Evolutionary conservation across 2,797 vertebrate genomes (phyloP), one percentile per base, ranked within the genome.

Genomic region (Parambassis ranga): DNA sequence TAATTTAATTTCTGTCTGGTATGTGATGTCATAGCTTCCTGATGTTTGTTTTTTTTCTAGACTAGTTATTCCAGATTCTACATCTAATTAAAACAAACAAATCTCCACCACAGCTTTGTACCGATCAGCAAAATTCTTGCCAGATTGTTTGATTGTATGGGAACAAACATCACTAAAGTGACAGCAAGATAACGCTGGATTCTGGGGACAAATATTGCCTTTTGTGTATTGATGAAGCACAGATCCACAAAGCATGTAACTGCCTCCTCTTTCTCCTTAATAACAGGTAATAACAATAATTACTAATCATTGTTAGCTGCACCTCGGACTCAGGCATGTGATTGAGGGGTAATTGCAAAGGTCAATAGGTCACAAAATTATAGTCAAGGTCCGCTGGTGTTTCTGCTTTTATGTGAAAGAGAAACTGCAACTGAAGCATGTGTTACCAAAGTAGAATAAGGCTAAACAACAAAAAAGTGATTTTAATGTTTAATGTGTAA

Each of bases 271-370:
- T 11, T 19, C 35, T 26, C 11, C 36, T 18, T 13, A 35, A 38
- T 22, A 24, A 38, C 31, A 28, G 36, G 65, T 71, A 68, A 67
- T 47, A 44, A 46, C 28, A 30, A 27, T 72, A 69, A 81, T 77
- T 47, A 61, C 41, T 72, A 60, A 68, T 81, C 68, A 78, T 65
- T 71, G 39, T 35, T 52, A 49, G 33, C 30, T 33, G 32, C 52
- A 51, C 20, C 11, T 58, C 24, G 6, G 15, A 50, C 51, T 47
- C 44, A 10, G 58, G 41, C n/a, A n/a, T 66, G 68, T 65, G 39
- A 82, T 70, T 78, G 66, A n/a, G n/a, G 43, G 76, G 68, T 83
- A 56, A 62, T 65, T 59, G 38, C 7, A 22, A 41, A 64, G 65
- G 55, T 62, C n/a, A 77, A 46, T n/a, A 66, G 58, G 71, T 71